A percentile compares a stretch with the other conserved stretches of the same genome.
Conservation (phyloP, 2,797 vertebrate species). For the Dendrocincla tyrannina region DNA sequence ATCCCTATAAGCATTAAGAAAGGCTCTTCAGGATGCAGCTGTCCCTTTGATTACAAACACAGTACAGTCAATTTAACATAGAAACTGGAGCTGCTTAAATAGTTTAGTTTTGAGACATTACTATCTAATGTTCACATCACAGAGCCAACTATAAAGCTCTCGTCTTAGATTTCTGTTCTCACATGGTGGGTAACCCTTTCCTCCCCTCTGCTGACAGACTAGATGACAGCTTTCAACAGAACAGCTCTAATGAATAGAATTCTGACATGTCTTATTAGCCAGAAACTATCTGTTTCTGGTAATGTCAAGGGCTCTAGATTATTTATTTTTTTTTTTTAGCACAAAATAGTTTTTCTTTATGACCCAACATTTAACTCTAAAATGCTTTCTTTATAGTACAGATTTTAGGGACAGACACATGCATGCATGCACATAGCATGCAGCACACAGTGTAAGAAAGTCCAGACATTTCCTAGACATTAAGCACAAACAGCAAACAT, state of each 20-base stretch:
- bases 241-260: background rate
- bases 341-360: background rate
- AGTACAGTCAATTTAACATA: background rate
- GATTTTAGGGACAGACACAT: background rate
- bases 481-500: background rate
- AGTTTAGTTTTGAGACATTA: constrained; percentile 47
- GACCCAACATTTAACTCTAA: background rate
- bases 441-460: background rate
- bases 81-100: constrained; percentile 43
- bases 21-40: constrained; percentile 26
- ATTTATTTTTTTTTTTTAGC: background rate
- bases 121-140: constrained; percentile 42
- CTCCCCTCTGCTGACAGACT: background rate
- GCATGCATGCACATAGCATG: background rate
- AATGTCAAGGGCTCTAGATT: background rate
- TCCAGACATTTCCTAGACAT: background rate
- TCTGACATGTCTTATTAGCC: background rate
- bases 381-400: background rate
- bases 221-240: background rate
- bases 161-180: background rate
- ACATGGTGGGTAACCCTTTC: constrained; percentile 38
- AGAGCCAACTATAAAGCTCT: constrained; percentile 5
- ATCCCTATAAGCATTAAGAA: background rate
- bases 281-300: background rate
- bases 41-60: constrained; percentile 22